Percentiles rank a stretch among this genome's conserved stretches.
These are phyloP conservation scores for Monodelphis domestica DNA, from an alignment of 2,797 vertebrate genomes.

Conservation along the genomic window DNA sequence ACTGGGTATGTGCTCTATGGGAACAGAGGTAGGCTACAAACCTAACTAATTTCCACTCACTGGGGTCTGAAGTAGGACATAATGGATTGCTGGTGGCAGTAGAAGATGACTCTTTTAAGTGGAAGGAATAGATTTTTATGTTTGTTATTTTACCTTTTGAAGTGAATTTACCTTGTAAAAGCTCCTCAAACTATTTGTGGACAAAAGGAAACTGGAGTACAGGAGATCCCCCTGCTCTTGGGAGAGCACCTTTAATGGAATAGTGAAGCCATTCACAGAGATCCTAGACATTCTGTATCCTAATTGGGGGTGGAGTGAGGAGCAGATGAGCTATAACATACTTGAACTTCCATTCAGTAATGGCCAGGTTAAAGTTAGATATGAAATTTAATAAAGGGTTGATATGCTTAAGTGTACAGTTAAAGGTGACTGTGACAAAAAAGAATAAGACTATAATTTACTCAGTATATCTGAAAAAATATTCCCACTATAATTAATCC, in stretches of 20 bases:
- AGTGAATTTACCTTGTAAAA: background rate
- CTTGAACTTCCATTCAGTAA: too few species aligned
- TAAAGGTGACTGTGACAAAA: too few species aligned
- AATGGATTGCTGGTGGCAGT: too few species aligned
- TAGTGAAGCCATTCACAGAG: background rate
- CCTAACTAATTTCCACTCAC: background rate
- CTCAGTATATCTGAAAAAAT: too few species aligned
- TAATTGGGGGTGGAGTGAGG: too few species aligned
- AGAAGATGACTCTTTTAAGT: background rate
- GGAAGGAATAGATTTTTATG: background rate
- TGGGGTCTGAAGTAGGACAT: background rate
- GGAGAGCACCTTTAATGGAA: background rate
- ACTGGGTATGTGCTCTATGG: background rate
- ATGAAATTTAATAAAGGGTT: too few species aligned
- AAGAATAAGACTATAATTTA: too few species aligned
- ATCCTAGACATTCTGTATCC: too few species aligned
- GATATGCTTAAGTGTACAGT: too few species aligned
- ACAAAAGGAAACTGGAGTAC: background rate
- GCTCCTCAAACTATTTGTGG: background rate
- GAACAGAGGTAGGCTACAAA: background rate
- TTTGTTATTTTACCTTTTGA: background rate
- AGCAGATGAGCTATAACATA: too few species aligned
- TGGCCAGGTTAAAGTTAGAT: too few species aligned
- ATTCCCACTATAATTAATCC: too few species aligned
- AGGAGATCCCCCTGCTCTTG: background rate